Percentiles rank a stretch among this genome's conserved stretches.
Conservation (phyloP, 2,113 vertebrate genomes). For the Syrmaticus mikado region DNA sequence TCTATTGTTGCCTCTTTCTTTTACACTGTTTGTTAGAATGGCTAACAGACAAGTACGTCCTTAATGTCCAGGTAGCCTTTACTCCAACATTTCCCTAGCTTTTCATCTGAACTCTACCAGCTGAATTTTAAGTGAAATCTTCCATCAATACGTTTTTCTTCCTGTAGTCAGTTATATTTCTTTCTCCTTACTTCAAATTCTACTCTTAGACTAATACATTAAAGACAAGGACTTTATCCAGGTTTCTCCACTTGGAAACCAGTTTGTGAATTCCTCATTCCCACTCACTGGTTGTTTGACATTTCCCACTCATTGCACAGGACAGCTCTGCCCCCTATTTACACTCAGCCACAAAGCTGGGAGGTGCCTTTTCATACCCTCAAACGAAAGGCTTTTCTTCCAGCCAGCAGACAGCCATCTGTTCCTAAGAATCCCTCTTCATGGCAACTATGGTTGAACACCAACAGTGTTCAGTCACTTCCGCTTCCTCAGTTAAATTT, state of each 20-base stretch:
- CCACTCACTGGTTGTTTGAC: not conserved
- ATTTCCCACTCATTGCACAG: not conserved
- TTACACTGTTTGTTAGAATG: not conserved
- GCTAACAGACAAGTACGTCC: not conserved
- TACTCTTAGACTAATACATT: not conserved
- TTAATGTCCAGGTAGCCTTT: not conserved
- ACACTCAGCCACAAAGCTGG: not conserved
- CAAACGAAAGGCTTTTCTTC: not conserved
- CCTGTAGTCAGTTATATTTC: not conserved
- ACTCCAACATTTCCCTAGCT: not conserved
- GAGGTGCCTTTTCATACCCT: not conserved
- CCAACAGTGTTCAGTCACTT: not conserved
- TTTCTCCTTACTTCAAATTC: not conserved
- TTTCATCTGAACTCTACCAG: not conserved
- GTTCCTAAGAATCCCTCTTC: not conserved
- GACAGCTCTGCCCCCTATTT: not conserved
- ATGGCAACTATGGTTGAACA: not conserved
- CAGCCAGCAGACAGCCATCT: not conserved
- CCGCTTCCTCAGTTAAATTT: conserved; percentile 30
- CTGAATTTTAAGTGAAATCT: not conserved
- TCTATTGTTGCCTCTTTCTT: not conserved
- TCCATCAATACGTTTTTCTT: not conserved
- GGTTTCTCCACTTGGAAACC: not conserved
- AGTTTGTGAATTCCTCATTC: not conserved
- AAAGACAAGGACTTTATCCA: not conserved